phyloP scores from a whole-genome alignment of 2,797 vertebrate species.

The Tragopan temminckii region DNA sequence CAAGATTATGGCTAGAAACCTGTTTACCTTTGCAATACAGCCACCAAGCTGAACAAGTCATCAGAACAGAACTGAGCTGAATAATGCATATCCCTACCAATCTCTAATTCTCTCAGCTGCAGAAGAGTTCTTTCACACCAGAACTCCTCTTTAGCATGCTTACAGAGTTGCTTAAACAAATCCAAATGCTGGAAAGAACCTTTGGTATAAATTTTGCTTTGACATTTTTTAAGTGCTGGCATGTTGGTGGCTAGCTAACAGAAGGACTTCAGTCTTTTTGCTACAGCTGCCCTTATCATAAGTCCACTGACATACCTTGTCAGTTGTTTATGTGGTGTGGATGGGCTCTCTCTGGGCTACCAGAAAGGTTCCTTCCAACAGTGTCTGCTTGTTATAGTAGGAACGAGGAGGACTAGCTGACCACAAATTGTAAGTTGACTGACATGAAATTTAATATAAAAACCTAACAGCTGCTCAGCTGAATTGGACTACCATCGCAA shows the following conservation, averaged over 20 bases:
- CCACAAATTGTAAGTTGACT: background rate
- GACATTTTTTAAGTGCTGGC: background rate
- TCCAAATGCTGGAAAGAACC: background rate
- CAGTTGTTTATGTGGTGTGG: background rate
- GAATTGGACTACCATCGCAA: background rate
- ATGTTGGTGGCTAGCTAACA: background rate
- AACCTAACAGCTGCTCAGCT: background rate
- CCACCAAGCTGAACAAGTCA: constrained; percentile 8
- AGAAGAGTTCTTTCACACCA: background rate
- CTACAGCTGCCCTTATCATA: background rate
- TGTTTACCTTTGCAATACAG: constrained; percentile 57
- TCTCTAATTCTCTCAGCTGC: background rate
- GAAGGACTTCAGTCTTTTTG: background rate
- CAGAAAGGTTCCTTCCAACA: background rate
- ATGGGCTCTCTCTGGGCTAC: background rate
- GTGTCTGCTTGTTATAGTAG: background rate
- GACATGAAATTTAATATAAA: background rate
- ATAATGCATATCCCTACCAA: background rate
- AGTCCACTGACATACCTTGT: background rate
- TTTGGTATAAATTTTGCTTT: background rate
- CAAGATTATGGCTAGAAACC: constrained; percentile 32
- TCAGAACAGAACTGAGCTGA: constrained; percentile 28
- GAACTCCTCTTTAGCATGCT: background rate
- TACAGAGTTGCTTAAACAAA: background rate
- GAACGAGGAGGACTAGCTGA: background rate